phyloP scores from a whole-genome alignment of 2,888 invertebrate genomes.

The Andrena trimmerana region DNA sequence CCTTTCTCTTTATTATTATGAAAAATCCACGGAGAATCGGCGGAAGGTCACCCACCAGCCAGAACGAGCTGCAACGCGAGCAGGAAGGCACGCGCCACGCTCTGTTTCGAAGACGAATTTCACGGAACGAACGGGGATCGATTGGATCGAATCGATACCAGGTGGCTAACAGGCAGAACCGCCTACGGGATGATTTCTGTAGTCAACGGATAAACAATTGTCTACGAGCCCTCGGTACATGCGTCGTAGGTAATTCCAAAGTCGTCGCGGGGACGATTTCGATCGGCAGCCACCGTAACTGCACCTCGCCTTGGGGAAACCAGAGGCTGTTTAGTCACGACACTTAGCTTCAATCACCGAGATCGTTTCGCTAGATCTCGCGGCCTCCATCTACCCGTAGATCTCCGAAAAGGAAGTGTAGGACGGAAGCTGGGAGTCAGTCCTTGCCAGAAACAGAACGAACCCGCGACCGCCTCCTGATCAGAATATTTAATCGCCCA shows the following conservation, averaged over 20 bases:
- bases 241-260: no score
- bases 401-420: slow-evolving; percentile 43
- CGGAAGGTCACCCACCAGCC: slow-evolving; percentile 32
- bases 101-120: slow-evolving; percentile 47
- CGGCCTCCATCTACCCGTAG: slow-evolving; percentile 59
- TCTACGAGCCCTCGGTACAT: no score
- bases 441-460: slow-evolving; percentile 70
- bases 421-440: slow-evolving; percentile 60
- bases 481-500: slow-evolving; percentile 69
- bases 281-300: neutral
- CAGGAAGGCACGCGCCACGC: slow-evolving; percentile 22
- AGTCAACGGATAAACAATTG: no score
- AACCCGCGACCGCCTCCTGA: slow-evolving; percentile 57
- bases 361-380: slow-evolving; percentile 67
- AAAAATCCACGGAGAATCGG: slow-evolving; percentile 48
- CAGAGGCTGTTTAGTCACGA: slow-evolving; percentile 54
- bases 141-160: slow-evolving; percentile 10
- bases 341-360: slow-evolving; percentile 57
- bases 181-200: no score
- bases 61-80: neutral
- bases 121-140: slow-evolving; percentile 45
- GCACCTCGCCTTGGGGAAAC: slow-evolving; percentile 65
- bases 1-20: slow-evolving; percentile 58
- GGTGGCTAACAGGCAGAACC: no score
- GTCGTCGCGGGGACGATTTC: neutral